These are phyloP conservation scores for Sinocyclocheilus maitianheensis DNA, from an alignment of 2,113 vertebrate genomes.

Conservation along the genomic window DNA sequence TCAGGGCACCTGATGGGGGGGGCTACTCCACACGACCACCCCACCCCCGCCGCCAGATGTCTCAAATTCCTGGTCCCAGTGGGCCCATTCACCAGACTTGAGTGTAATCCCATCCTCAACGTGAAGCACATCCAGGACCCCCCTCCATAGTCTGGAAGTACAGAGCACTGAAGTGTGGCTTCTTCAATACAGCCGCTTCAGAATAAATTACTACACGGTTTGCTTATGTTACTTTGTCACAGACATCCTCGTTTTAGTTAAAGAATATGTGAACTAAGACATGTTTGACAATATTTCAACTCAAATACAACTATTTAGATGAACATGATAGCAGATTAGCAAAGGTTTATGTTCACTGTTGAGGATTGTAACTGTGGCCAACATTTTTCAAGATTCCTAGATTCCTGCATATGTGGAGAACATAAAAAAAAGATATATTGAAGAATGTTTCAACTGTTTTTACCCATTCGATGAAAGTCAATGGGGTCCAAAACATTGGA, in stretches of 20 bases:
- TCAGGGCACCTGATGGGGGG: conserved; percentile 55
- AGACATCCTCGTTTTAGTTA: not conserved
- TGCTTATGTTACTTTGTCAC: conserved; percentile 10
- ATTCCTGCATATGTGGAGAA: too few species aligned
- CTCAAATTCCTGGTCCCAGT: conserved; percentile 52
- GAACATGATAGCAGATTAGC: not conserved
- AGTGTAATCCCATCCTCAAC: conserved; percentile 47
- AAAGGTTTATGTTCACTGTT: too few species aligned
- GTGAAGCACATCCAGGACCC: conserved; percentile 47
- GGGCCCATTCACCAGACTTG: conserved; percentile 51
- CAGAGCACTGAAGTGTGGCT: conserved; percentile 19
- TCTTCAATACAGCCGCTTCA: conserved; percentile 16
- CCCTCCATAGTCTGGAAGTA: conserved; percentile 53
- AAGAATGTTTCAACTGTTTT: too few species aligned
- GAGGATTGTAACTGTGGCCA: too few species aligned
- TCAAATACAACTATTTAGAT: not conserved
- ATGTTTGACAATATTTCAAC: not conserved
- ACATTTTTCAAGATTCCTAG: too few species aligned
- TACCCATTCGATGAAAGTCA: too few species aligned
- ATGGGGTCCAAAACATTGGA: too few species aligned
- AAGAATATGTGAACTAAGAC: not conserved
- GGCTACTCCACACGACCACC: conserved; percentile 56
- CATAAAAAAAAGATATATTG: too few species aligned
- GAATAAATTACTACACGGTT: conserved; percentile 42
- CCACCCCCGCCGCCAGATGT: conserved; percentile 60